phyloP scores from a whole-genome alignment of 2,113 vertebrate genomes.

The Anolis sagrei region DNA sequence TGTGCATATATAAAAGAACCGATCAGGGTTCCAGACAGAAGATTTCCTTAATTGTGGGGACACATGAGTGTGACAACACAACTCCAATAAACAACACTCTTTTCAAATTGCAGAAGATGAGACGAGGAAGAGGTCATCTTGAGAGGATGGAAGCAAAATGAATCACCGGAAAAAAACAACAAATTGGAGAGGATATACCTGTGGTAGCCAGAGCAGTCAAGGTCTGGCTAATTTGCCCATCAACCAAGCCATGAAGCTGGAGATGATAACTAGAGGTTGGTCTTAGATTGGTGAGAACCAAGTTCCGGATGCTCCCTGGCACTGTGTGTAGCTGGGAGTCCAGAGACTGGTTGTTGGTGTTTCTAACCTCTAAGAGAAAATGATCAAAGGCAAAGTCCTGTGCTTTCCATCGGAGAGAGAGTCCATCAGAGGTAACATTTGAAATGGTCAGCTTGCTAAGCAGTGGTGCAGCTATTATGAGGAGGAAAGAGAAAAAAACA shows the following conservation, averaged over 20 bases:
- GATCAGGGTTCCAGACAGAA: constrained; percentile 17
- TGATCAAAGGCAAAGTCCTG: constrained; percentile 82
- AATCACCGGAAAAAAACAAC: constrained; percentile 23
- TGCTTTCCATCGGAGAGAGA: constrained; percentile 83
- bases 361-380: constrained; percentile 88
- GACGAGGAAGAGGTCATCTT: constrained; percentile 3
- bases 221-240: constrained; percentile 74
- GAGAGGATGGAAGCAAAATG: constrained; percentile 33
- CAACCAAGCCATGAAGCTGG: constrained; percentile 82
- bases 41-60: constrained; percentile 64
- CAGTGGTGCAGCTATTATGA: constrained; percentile 82
- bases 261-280: constrained; percentile 81
- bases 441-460: constrained; percentile 86
- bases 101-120: not conserved
- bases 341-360: constrained; percentile 80
- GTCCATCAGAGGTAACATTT: constrained; percentile 85
- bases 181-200: constrained; percentile 73
- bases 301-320: constrained; percentile 67
- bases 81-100: constrained; percentile 3
- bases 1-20: constrained; percentile 66
- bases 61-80: constrained; percentile 25
- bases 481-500: constrained; percentile 75
- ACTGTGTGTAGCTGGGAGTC: constrained; percentile 79
- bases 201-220: constrained; percentile 80
- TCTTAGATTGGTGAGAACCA: constrained; percentile 81